Conservation (phyloP, 2,888 invertebrate species). For the Alentia gelatinosa region DNA sequence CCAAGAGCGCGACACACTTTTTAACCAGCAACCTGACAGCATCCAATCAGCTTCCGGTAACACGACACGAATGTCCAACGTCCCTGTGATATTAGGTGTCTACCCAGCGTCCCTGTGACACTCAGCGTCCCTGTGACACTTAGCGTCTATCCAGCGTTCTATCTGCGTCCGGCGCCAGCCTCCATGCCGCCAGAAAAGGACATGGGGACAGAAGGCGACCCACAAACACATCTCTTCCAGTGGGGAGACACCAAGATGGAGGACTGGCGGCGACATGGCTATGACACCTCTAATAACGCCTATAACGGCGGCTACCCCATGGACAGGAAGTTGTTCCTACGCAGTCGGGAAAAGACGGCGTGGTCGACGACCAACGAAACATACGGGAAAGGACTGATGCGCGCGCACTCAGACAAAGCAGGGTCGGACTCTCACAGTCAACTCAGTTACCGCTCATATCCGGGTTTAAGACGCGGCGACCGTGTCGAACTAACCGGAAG, state of each 20-base stretch:
- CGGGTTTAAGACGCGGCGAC: background rate
- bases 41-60: too few species aligned
- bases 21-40: too few species aligned
- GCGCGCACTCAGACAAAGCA: background rate
- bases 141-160: too few species aligned
- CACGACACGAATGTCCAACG: too few species aligned
- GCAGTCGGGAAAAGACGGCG: background rate
- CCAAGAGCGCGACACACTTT: too few species aligned
- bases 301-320: background rate
- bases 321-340: background rate
- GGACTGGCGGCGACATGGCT: background rate
- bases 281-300: background rate
- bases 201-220: conserved; percentile 3
- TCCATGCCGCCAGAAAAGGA: background rate
- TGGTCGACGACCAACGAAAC: background rate
- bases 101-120: too few species aligned
- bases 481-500: background rate
- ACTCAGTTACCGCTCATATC: background rate
- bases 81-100: too few species aligned
- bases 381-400: background rate
- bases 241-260: conserved; percentile 1
- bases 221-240: conserved; percentile 15
- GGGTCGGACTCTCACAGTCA: background rate
- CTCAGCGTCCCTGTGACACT: too few species aligned
- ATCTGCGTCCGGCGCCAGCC: background rate